These are phyloP conservation scores for Dinothrombium tinctorium DNA, from an alignment of 1,140 invertebrate genomes.

Conservation along the genomic window DNA sequence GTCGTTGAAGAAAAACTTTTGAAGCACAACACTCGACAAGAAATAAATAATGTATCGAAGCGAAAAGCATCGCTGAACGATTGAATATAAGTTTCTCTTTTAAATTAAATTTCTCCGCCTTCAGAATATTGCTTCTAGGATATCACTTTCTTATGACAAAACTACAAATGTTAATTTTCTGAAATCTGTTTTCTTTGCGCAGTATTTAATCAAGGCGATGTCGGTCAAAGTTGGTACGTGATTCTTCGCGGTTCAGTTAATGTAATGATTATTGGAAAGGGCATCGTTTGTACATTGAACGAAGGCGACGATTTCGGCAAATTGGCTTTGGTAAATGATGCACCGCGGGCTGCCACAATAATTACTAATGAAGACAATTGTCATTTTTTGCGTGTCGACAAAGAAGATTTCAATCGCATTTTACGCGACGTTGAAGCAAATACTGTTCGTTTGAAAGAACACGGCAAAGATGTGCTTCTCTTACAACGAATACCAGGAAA, in stretches of 20 bases:
- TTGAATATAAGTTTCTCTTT: too few species aligned
- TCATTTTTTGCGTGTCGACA: constrained; percentile 61
- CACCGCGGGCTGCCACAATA: constrained; percentile 61
- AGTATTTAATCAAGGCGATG: constrained; percentile 74
- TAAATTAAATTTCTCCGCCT: too few species aligned
- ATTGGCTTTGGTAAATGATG: constrained; percentile 61
- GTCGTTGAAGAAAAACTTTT: too few species aligned
- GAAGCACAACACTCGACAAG: too few species aligned
- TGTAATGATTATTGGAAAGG: constrained; percentile 64
- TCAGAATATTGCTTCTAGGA: too few species aligned
- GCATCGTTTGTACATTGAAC: constrained; percentile 50
- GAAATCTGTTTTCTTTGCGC: constrained; percentile 20
- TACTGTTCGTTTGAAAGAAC: constrained; percentile 60
- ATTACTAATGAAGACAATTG: constrained; percentile 56
- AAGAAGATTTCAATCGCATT: constrained; percentile 64
- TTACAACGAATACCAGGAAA: constrained; percentile 3
- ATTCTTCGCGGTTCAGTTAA: constrained; percentile 59
- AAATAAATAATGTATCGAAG: too few species aligned
- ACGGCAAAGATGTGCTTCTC: constrained; percentile 45
- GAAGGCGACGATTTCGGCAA: constrained; percentile 76
- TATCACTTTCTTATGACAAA: too few species aligned
- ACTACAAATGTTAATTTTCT: too few species aligned
- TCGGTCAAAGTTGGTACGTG: constrained; percentile 70
- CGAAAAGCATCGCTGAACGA: too few species aligned
- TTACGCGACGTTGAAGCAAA: constrained; percentile 61